Evolutionary conservation across 2,888 invertebrate genomes (phyloP), one percentile per base, ranked within the genome.

Genomic region (Anoncus sp.): DNA sequence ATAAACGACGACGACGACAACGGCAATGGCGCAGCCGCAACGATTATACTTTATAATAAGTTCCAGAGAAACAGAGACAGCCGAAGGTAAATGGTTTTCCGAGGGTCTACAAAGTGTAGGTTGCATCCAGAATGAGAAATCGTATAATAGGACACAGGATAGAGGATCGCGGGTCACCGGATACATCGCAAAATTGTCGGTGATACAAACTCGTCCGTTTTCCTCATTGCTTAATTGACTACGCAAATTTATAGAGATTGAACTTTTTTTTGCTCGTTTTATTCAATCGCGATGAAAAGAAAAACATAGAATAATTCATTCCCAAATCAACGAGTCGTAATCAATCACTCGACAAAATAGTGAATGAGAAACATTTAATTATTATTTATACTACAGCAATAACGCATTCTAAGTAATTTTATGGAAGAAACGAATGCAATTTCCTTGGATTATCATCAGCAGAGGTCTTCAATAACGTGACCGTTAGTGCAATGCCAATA

Each of bases 21-120:
- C 65, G 63, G 47, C 49, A 31, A 51, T 51, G 16, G 24, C 66
- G 53, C 14, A 53, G 43, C 24, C 43, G 14, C 35, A 18, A 24
- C 65, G 63, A 74, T 73, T 77, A 77, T 74, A 77, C 77, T 74
- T 77, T 77, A 49, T 73, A 74, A 77, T 77, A 77, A 63, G 70
- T 55, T 55, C 27, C 45, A 55, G 35, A 14, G 49, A 31, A 40
- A 62, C 55, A 22, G 62, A 77, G 59, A 71, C 45, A 16, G 40
- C n/a, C 31, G 31, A 63, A 55, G 14, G 51, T 72, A 45, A 77
- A 77, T 76, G 66, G 62, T 72, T 77, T 77, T 63, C 71, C 66
- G 60, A 66, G 75, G 70, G 75, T 47, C n/a, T 62, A 75, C 43
- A 51, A 45, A 38, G 24, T 20, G 65, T 40, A 47, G 55, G 40